Evolutionary conservation across 2,797 vertebrate genomes (phyloP).

Genomic region (Manis javanica): DNA sequence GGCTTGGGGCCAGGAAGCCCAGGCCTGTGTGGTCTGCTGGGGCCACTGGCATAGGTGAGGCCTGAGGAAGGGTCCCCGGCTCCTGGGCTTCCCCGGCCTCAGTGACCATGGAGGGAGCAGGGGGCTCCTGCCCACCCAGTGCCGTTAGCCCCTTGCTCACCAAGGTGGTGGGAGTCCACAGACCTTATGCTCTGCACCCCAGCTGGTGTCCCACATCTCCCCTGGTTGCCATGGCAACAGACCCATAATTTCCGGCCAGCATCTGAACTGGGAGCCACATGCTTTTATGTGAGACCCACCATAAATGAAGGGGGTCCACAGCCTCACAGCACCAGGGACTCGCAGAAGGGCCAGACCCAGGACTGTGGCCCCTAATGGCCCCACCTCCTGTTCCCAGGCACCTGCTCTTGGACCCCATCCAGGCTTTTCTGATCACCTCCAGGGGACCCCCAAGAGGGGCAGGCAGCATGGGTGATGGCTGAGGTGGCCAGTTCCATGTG

Average conservation of each 20-base stretch:
- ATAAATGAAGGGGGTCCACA: accelerated
- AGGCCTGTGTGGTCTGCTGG: accelerated
- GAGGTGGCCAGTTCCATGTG: background rate
- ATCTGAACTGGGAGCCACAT: too few species aligned
- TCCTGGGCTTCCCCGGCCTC: background rate
- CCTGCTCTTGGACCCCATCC: too few species aligned
- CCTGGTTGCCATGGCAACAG: conserved; percentile 59
- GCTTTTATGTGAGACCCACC: background rate
- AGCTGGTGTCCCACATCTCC: background rate
- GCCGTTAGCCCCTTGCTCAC: background rate
- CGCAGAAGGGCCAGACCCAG: background rate
- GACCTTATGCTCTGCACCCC: background rate
- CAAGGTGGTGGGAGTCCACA: background rate
- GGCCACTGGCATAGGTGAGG: background rate
- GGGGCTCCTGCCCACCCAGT: background rate
- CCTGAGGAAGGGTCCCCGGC: background rate
- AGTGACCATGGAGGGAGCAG: too few species aligned
- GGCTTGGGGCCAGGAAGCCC: too few species aligned
- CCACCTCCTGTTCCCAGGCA: background rate
- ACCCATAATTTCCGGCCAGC: background rate
- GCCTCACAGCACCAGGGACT: background rate
- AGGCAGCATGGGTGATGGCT: background rate
- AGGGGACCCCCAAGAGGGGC: background rate
- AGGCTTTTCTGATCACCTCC: background rate
- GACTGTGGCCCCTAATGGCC: too few species aligned